A percentile compares a stretch with the other conserved stretches of the same genome.
Conservation (phyloP, 2,113 vertebrate species). For the Dendrocopos noguchii region DNA sequence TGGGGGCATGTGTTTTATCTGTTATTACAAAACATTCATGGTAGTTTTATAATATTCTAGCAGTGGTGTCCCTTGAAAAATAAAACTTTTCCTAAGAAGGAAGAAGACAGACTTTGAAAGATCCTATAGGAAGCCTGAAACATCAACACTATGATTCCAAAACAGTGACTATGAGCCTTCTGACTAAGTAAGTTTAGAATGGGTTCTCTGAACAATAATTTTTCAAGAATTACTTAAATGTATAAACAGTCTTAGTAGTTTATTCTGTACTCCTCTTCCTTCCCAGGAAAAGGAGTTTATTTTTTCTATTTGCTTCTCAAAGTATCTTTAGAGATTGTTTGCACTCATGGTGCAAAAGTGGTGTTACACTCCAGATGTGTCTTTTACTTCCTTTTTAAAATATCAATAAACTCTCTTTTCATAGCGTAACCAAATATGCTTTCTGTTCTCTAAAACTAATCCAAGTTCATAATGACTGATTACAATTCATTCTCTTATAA, state of each 20-base stretch:
- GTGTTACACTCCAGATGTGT: neutral
- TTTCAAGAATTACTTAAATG: constrained; percentile 28
- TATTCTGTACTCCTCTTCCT: neutral
- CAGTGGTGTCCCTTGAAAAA: constrained; percentile 33
- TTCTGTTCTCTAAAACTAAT: neutral
- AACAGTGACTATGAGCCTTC: neutral
- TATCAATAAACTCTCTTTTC: neutral
- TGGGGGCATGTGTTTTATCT: neutral
- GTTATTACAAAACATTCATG: neutral
- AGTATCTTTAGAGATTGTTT: neutral
- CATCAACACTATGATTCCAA: constrained; percentile 57
- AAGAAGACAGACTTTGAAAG: constrained; percentile 25
- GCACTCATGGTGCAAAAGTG: neutral
- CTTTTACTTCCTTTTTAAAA: neutral
- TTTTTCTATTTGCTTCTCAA: neutral
- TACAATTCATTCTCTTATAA: neutral
- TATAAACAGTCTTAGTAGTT: neutral
- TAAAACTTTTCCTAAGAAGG: constrained; percentile 64
- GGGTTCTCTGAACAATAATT: constrained; percentile 8
- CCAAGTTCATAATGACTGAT: neutral
- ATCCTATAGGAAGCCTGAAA: neutral
- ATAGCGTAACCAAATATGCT: neutral
- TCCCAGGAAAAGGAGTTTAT: neutral
- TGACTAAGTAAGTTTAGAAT: constrained; percentile 26
- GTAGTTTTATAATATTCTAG: neutral